Evolutionary conservation across 2,797 vertebrate species (phyloP).

Genomic region (Heterohyrax brucei): DNA sequence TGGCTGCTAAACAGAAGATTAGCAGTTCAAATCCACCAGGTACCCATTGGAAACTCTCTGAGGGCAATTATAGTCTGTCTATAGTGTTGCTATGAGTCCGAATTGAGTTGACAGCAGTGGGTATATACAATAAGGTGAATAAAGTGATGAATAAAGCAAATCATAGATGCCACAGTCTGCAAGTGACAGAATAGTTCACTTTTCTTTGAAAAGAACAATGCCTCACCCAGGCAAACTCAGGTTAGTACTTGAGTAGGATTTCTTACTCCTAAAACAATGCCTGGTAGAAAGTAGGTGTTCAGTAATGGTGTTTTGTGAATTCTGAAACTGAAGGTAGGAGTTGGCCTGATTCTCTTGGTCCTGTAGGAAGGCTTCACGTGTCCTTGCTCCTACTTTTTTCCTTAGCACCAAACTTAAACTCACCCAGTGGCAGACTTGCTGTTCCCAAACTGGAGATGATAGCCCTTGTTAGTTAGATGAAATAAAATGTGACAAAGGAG

Average conservation of each 20-base stretch:
- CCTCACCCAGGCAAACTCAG: neutral
- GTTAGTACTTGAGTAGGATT: neutral
- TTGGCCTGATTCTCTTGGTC: neutral
- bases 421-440: conserved; percentile 29
- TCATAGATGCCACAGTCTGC: neutral
- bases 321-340: neutral
- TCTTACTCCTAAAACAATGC: neutral
- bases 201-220: neutral
- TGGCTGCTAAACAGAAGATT: no score
- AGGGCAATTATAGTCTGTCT: no score
- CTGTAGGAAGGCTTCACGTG: neutral
- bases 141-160: neutral
- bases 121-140: neutral
- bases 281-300: neutral
- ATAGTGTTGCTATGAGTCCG: no score
- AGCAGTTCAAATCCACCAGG: no score
- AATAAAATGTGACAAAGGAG: neutral
- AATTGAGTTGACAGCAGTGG: no score
- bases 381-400: neutral
- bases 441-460: neutral
- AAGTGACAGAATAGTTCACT: neutral
- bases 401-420: neutral
- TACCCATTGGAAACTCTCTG: no score
- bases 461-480: neutral
- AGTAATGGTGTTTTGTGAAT: neutral